Base-by-base conservation (phyloP, 2,888 invertebrate genomes). In the Dichetophora obliterata region DNA sequence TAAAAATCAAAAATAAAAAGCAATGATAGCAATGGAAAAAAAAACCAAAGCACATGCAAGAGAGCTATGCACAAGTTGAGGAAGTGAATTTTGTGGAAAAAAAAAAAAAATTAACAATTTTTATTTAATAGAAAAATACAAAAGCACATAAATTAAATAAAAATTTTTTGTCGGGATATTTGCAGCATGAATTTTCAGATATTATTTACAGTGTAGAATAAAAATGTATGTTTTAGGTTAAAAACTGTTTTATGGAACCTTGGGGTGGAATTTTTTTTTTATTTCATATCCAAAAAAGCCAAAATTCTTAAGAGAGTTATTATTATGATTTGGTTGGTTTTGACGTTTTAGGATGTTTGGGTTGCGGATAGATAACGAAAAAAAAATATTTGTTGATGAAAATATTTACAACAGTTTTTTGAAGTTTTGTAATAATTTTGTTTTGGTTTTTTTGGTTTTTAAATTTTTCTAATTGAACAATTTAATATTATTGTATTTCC, bases 391-490 rank as follows among this genome's bases (percentile, higher is more conserved):
- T 48, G 78, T 79, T 80, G 80, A 79, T 82, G 82, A 84, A 86
- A 85, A 83, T 86, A 86, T 86, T 84, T 86, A 86, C 86, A 86
- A 86, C 84, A 86, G 86, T 84, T 81, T 78, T 70, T 81, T 52
- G 71, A 76, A 75, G 59, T 68, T 78, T 79, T 78, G 50, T 57
- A 11, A 34, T 78, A 80, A 81, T 80, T 75, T 76, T 69, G 75
- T 76, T 72, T 63, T 69, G 66, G 16, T 72, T 66, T 77, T 70
- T 75, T 81, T 66, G 22, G 22, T 72, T 71, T 74, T 73, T 63
- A 76, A 78, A 74, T 76, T 78, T 76, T 79, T 66, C 27, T 65
- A 76, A 78, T 76, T 77, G 61, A 76, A 79, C 63, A 31, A 77
- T 74, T 80, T 77, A 69, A 80, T 82, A 73, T 79, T 81, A 76